Evolutionary conservation across 2,113 vertebrate genomes (phyloP).

Genomic region (Leptodactylus fuscus): DNA sequence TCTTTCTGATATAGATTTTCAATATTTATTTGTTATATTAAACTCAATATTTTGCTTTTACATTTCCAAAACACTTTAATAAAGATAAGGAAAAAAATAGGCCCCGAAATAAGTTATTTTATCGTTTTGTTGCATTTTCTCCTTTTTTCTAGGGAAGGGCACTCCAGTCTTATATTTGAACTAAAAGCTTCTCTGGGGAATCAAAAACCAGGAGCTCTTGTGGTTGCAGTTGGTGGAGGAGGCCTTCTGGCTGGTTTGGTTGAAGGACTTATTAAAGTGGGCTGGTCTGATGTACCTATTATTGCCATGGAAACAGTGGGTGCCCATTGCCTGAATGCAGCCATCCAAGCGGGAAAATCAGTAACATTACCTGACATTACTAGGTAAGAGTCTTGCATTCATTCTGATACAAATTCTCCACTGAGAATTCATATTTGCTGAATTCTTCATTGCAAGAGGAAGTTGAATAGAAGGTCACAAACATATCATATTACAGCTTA

Average conservation of each 20-base stretch:
- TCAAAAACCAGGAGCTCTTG: conserved; percentile 79
- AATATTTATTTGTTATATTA: not conserved
- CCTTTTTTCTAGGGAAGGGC: conserved; percentile 80
- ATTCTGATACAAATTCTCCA: too few relatives aligned
- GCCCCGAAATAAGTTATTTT: not conserved
- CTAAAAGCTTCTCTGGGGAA: conserved; percentile 74
- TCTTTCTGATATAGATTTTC: not conserved
- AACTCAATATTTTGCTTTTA: not conserved
- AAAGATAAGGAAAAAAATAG: not conserved
- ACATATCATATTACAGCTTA: too few relatives aligned
- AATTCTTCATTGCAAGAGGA: too few relatives aligned
- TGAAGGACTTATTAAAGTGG: conserved; percentile 80
- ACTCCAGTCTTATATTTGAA: conserved; percentile 83
- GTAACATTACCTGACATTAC: conserved; percentile 86
- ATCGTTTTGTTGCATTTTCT: not conserved
- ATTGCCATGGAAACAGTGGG: conserved; percentile 88
- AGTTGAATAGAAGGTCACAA: too few relatives aligned
- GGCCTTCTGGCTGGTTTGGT: conserved; percentile 86
- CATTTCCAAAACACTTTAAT: not conserved
- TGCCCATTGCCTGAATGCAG: conserved; percentile 83
- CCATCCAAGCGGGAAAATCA: conserved; percentile 77
- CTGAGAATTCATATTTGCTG: too few relatives aligned
- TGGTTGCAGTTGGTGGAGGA: conserved; percentile 88
- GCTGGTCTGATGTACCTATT: conserved; percentile 85
- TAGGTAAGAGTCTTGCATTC: conserved; percentile 75